These are phyloP conservation scores for Parnassius smintheus DNA, from an alignment of 2,888 invertebrate genomes.

Conservation along the genomic window DNA sequence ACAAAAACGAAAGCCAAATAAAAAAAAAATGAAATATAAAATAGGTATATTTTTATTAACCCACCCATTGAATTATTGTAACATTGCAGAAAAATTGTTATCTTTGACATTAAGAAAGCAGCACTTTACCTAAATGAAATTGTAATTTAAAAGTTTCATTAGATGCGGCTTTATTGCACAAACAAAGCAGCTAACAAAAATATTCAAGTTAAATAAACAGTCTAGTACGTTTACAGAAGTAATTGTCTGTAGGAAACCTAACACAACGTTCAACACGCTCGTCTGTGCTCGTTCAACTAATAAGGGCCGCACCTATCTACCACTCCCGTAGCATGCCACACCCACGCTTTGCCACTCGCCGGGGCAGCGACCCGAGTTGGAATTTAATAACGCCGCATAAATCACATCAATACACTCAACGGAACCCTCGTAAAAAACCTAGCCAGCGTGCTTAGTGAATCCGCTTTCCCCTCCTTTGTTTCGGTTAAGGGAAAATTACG, in stretches of 20 bases:
- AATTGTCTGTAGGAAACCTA: slow-evolving; percentile 24
- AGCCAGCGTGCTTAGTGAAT: slow-evolving; percentile 48
- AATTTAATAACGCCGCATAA: slow-evolving; percentile 68
- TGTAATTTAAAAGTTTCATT: too few species aligned
- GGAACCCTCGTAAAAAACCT: slow-evolving; percentile 42
- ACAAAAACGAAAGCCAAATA: too few species aligned
- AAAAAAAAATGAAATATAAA: too few species aligned
- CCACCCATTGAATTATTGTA: too few species aligned
- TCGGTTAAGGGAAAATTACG: slow-evolving; percentile 31
- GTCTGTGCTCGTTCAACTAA: slow-evolving; percentile 37
- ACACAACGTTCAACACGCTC: slow-evolving; percentile 30
- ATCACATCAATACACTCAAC: slow-evolving; percentile 53
- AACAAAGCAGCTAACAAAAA: too few species aligned
- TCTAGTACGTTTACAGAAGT: slow-evolving; percentile 1
- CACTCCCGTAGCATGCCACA: slow-evolving; percentile 44
- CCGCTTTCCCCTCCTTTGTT: slow-evolving; percentile 49
- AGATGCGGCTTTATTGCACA: too few species aligned
- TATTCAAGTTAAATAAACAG: too few species aligned
- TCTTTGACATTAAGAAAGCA: too few species aligned
- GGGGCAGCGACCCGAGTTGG: slow-evolving; percentile 54
- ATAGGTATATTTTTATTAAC: too few species aligned
- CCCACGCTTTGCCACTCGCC: slow-evolving; percentile 43
- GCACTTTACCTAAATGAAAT: too few species aligned
- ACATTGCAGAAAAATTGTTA: too few species aligned
- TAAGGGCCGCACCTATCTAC: slow-evolving; percentile 50